Base-by-base conservation (phyloP, 2,113 vertebrate species). In the Ictidomys tridecemlineatus region DNA sequence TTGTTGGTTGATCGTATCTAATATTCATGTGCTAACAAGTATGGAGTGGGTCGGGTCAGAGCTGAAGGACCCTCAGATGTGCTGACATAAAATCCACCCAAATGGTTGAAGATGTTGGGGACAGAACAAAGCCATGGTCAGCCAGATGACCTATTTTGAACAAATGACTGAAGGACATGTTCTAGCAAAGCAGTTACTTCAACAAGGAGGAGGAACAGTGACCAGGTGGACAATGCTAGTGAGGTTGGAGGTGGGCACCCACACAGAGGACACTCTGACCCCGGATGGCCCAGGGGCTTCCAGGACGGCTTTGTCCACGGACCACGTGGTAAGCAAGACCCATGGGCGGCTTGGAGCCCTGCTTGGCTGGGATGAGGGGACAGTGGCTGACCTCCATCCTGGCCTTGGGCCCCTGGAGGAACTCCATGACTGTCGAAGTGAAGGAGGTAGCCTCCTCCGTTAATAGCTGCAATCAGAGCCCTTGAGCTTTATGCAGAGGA, bases 181-280 rank as follows among this genome's bases (percentile, higher is more conserved):
- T 28, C 32, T n/a, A 37, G 74, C 73, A 90, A 78, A 30, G 28
- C 11, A 26, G 6, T 7, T n/a, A 8, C 53, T 61, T 45, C 28
- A 73, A 39, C 37, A 73, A 53, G 67, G 53, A 32, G 39, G 69
- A 58, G 24, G 20, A 73, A 48, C n/a, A 61, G 53, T 56, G 53
- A 7, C 34, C 28, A 9, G 34, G 1, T 12, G 51, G 85, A 22
- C 26, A 58, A 6, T 3, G 18, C 4, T 20, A 28, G 10, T 26
- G 24, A n/a, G 67, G 8, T 9, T 10, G 26, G 0, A 8, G 37
- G 8, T 22, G 51, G 22, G 3, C 39, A 4, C 26, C 11, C 6
- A 4, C 5, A 39, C 72, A 45, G 39, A 45, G 73, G 24, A 39
- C 4, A 6, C 24, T 11, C 24, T 2, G 24, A 24, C 1, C 17